Evolutionary conservation across 2,113 vertebrate species (phyloP).

Genomic region (Cephalopholis sonnerati): DNA sequence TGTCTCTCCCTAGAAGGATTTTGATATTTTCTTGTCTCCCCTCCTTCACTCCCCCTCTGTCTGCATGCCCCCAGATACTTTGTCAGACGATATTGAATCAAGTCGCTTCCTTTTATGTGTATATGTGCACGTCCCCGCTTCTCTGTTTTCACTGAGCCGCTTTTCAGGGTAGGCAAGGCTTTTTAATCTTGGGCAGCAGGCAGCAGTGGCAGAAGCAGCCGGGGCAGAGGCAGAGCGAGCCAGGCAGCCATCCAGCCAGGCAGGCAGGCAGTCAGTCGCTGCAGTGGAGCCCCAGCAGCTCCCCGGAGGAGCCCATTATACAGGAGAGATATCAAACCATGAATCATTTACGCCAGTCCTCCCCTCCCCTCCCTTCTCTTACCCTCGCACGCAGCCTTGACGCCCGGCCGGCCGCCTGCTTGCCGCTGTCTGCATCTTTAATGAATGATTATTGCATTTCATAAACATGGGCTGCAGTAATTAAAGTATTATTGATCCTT

Average conservation of each 20-base stretch:
- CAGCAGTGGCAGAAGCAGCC: slow-evolving; percentile 77
- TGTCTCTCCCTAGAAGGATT: slow-evolving; percentile 63
- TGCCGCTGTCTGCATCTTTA: slow-evolving; percentile 92
- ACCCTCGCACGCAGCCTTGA: slow-evolving; percentile 81
- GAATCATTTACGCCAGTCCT: slow-evolving; percentile 89
- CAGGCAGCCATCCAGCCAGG: slow-evolving; percentile 55
- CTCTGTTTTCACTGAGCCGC: slow-evolving; percentile 69
- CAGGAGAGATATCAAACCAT: slow-evolving; percentile 90
- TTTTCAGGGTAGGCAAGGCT: slow-evolving; percentile 70
- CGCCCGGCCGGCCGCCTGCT: slow-evolving; percentile 72
- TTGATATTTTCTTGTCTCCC: slow-evolving; percentile 56
- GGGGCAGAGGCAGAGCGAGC: slow-evolving; percentile 54
- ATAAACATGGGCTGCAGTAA: slow-evolving; percentile 92
- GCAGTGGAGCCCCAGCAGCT: slow-evolving; percentile 78
- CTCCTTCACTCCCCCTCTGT: slow-evolving; percentile 31
- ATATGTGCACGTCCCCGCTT: slow-evolving; percentile 47
- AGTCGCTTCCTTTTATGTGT: slow-evolving; percentile 71
- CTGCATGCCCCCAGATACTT: slow-evolving; percentile 65
- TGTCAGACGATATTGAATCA: slow-evolving; percentile 74
- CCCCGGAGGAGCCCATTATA: slow-evolving; percentile 88
- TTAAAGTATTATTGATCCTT: slow-evolving; percentile 91
- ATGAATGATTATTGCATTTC: slow-evolving; percentile 95
- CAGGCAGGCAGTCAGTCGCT: slow-evolving; percentile 64
- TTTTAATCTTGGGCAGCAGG: slow-evolving; percentile 75
- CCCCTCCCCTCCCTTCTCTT: slow-evolving; percentile 76